Evolutionary conservation across 2,888 invertebrate species (phyloP), one percentile per base, ranked within the genome.

Genomic region (Tenthredo amoena): DNA sequence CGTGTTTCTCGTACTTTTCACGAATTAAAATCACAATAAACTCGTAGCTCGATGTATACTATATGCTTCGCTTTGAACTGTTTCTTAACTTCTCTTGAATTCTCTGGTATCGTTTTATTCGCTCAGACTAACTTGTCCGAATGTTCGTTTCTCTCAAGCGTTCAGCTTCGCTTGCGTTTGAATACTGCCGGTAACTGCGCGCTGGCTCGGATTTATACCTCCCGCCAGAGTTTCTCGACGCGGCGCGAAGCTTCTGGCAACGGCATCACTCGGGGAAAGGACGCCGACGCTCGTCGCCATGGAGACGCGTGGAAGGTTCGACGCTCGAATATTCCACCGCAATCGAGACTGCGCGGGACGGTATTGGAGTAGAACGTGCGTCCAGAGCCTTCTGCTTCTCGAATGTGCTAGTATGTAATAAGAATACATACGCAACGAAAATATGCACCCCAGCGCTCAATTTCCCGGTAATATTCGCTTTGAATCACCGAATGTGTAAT

Each of bases 311-410:
- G 4, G 83, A 83, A 83, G 34, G 47, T 83, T 83, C 83, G 37
- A 81, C 62, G 81, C 81, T 62, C 81, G 81, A 81, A 81, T 21
- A 9, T 81, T 81, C 81, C 26, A 81, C 15, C 37, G 21, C 92
- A 92, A 81, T 89, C 88, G 62, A 87, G 88, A 31, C 15, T 74
- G 72, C 37, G 72, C 71, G 37, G 71, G 37, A n/a, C 68, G 3
- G n/a, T 15, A 18, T 26, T n/a, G 15, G 18, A 21, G 18, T 26
- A 18, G 0, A 12, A 12, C 50, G 47, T 26, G 15, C 18, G 18
- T 76, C 76, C 1, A 72, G 72, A 72, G n/a, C 31, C 4, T 31
- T 34, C 12, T 12, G 34, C 71, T 71, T 71, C 71, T 71, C 7
- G 71, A 71, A 71, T 71, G 71, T 12, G 34, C 31, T 34, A 34